phyloP scores from a whole-genome alignment of 2,888 invertebrate species.

The Drosophila nr. perissopoda region DNA sequence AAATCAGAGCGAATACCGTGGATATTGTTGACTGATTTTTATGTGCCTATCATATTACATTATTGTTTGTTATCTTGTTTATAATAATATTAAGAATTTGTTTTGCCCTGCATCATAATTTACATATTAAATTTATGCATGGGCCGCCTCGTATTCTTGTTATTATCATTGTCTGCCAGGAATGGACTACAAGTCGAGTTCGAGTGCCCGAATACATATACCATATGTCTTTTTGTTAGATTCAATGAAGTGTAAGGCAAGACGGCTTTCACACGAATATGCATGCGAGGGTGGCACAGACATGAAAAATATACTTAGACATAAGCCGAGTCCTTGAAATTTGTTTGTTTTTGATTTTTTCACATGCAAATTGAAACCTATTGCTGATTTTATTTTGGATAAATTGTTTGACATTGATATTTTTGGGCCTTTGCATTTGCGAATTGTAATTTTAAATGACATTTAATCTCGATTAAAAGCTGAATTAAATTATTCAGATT shows the following conservation, averaged over 20 bases:
- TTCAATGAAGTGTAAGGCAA: constrained; percentile 65
- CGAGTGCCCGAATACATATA: neutral
- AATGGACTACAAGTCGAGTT: constrained; percentile 8
- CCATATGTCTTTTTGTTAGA: constrained; percentile 21
- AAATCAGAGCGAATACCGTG: constrained; percentile 15
- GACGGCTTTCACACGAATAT: constrained; percentile 36
- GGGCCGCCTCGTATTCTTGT: neutral
- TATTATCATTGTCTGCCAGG: constrained; percentile 20
- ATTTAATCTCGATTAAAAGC: neutral
- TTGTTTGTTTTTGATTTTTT: constrained; percentile 14
- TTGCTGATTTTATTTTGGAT: constrained; percentile 49
- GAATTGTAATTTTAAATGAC: constrained; percentile 14
- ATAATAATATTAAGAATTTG: constrained; percentile 50
- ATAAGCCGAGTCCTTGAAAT: constrained; percentile 53
- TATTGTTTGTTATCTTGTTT: constrained; percentile 68
- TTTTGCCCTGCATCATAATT: constrained; percentile 51
- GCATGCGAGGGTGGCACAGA: constrained; percentile 13
- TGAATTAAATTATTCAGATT: neutral
- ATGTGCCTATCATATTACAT: constrained; percentile 58
- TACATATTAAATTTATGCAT: constrained; percentile 65
- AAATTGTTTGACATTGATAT: constrained; percentile 47
- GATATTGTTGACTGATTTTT: constrained; percentile 47
- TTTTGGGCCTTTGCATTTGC: constrained; percentile 29
- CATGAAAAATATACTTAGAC: constrained; percentile 50
- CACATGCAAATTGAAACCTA: constrained; percentile 58